These are phyloP conservation scores for Galeopsomyia nigrocyanea DNA, from an alignment of 2,888 invertebrate genomes.

Conservation along the genomic window DNA sequence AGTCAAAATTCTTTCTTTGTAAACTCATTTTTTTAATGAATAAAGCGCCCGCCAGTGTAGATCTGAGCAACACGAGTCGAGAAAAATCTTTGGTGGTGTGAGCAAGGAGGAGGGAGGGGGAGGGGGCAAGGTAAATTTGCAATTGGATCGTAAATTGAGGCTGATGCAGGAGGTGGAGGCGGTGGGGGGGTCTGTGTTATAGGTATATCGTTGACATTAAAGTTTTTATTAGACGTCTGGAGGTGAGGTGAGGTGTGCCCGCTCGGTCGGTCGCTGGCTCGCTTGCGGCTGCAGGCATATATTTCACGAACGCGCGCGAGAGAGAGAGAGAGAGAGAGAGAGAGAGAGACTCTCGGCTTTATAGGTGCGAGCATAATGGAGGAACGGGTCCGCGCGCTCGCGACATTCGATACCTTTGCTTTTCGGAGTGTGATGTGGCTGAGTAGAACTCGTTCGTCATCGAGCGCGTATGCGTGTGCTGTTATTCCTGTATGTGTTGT, in stretches of 20 bases:
- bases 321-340: too few relatives aligned
- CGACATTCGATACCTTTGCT: conserved; percentile 35
- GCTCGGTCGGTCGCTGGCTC: conserved; percentile 1
- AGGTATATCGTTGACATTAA: conserved; percentile 38
- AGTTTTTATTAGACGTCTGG: conserved; percentile 37
- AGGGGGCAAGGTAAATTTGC: conserved; percentile 23
- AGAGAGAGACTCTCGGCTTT: too few relatives aligned
- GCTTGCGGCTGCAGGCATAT: too few relatives aligned
- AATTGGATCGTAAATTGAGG: conserved; percentile 37
- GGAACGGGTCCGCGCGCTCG: conserved; percentile 4
- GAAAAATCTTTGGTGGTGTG: conserved; percentile 1
- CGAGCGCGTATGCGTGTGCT: conserved; percentile 36
- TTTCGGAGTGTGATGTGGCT: conserved; percentile 45
- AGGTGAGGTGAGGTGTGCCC: conserved; percentile 13
- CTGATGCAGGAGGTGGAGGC: background rate
- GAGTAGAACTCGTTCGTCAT: conserved; percentile 50
- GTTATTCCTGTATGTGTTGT: too few relatives aligned
- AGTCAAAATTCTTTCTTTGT: background rate
- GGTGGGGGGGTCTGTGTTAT: conserved; percentile 9
- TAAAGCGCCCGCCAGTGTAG: background rate
- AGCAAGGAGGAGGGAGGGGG: background rate
- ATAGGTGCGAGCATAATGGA: too few relatives aligned
- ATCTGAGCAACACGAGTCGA: too few relatives aligned
- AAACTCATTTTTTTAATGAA: background rate
- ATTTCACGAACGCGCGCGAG: conserved; percentile 20